Percentiles rank a stretch among this genome's conserved stretches.
Evolutionary conservation across 2,888 invertebrate genomes (phyloP).

Genomic region (Argyresthia albistria): DNA sequence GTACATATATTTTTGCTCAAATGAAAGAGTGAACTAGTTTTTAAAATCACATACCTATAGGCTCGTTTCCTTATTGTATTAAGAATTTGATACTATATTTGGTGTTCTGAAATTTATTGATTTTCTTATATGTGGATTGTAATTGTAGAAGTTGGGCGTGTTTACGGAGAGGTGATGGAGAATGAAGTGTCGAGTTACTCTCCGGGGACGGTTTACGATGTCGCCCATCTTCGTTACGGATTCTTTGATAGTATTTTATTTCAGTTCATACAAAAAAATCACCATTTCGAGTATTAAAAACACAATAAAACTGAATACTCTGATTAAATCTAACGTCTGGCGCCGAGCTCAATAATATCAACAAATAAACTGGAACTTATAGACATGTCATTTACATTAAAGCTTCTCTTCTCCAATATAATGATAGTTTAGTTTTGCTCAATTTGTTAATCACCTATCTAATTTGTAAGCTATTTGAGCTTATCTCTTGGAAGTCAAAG

Average conservation of each 20-base stretch:
- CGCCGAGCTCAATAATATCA: conserved; percentile 14
- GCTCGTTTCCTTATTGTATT: not conserved
- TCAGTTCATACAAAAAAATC: not conserved
- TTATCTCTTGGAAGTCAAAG: conserved; percentile 32
- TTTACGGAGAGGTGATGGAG: conserved; percentile 52
- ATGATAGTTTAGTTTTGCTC: conserved; percentile 36
- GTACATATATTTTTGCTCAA: conserved; percentile 9
- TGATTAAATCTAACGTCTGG: conserved; percentile 15
- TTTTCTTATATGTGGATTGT: conserved; percentile 16
- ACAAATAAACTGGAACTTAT: not conserved
- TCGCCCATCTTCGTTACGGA: conserved; percentile 28
- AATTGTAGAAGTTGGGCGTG: conserved; percentile 43
- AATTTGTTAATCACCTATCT: conserved; percentile 71
- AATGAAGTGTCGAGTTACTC: conserved; percentile 37
- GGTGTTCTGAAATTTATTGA: conserved; percentile 16
- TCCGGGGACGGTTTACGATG: conserved; percentile 58
- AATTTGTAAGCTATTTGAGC: conserved; percentile 58
- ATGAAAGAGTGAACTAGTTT: not conserved
- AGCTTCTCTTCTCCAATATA: conserved; percentile 46
- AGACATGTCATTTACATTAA: conserved; percentile 33
- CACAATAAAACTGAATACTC: conserved; percentile 18
- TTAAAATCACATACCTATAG: not conserved
- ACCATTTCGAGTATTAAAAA: not conserved
- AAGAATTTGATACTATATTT: conserved; percentile 6
- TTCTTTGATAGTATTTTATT: not conserved